These are phyloP conservation scores for Dendropsophus ebraccatus DNA, from an alignment of 2,113 vertebrate species.

Conservation along the genomic window DNA sequence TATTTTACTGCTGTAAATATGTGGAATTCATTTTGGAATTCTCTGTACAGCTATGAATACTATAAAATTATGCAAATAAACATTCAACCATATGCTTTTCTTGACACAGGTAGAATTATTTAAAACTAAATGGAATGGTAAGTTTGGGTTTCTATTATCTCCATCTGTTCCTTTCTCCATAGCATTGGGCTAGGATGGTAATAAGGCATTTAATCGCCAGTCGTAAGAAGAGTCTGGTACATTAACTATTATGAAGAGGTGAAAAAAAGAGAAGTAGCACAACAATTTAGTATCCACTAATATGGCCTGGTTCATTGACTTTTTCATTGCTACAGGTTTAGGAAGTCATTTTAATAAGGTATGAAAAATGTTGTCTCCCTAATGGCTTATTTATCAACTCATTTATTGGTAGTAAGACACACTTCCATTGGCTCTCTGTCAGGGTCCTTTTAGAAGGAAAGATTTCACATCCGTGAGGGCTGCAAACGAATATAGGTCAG, in stretches of 20 bases:
- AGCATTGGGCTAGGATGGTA: slow-evolving; percentile 17
- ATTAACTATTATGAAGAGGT: slow-evolving; percentile 41
- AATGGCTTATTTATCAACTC: slow-evolving; percentile 24
- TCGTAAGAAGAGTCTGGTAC: slow-evolving; percentile 48
- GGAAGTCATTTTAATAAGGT: slow-evolving; percentile 43
- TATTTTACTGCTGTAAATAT: not conserved
- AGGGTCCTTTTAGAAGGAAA: not conserved
- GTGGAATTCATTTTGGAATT: not conserved
- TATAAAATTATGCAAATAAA: slow-evolving; percentile 21
- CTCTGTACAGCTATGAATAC: slow-evolving; percentile 7
- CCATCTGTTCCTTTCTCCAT: slow-evolving; percentile 49
- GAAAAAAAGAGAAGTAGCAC: slow-evolving; percentile 23
- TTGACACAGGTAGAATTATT: slow-evolving; percentile 33
- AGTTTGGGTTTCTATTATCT: slow-evolving; percentile 16
- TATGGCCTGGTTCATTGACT: slow-evolving; percentile 40
- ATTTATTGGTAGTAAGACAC: not conserved
- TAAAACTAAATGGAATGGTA: slow-evolving; percentile 25
- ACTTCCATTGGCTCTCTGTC: not conserved
- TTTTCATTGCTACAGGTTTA: slow-evolving; percentile 3
- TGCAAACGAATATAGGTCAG: too few species aligned
- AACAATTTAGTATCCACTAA: slow-evolving; percentile 37
- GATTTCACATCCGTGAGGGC: too few species aligned
- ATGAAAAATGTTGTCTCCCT: slow-evolving; percentile 8
- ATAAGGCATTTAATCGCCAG: slow-evolving; percentile 49
- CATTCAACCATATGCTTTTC: slow-evolving; percentile 42